A percentile compares a stretch with the other conserved stretches of the same genome.
phyloP scores from a whole-genome alignment of 2,888 invertebrate species.

The Muscina levida region DNA sequence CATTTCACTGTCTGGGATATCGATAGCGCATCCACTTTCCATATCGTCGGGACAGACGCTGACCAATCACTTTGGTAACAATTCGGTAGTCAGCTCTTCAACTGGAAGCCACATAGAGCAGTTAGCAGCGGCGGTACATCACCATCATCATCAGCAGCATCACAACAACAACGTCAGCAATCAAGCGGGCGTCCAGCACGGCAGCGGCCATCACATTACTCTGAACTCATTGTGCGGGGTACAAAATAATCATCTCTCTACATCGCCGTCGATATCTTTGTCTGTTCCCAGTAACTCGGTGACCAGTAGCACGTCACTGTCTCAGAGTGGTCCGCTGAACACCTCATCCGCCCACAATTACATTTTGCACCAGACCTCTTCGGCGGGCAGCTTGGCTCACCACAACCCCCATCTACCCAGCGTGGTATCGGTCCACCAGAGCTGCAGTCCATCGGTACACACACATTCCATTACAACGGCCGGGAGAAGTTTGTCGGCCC shows the following conservation, averaged over 20 bases:
- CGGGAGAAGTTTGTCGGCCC: constrained; percentile 42
- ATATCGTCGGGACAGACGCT: constrained; percentile 74
- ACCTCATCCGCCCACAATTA: constrained; percentile 57
- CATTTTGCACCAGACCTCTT: constrained; percentile 50
- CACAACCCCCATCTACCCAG: constrained; percentile 46
- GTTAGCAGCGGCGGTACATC: constrained; percentile 67
- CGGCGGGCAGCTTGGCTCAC: constrained; percentile 27
- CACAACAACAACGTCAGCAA: constrained; percentile 72
- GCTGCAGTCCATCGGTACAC: constrained; percentile 51
- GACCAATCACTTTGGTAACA: constrained; percentile 76
- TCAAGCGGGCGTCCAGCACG: constrained; percentile 60
- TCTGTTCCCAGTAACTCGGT: constrained; percentile 67
- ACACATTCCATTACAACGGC: constrained; percentile 45
- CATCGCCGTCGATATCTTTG: constrained; percentile 62
- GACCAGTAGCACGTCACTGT: constrained; percentile 65
- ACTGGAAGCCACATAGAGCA: constrained; percentile 68
- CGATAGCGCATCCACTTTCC: constrained; percentile 79
- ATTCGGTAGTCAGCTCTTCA: constrained; percentile 71
- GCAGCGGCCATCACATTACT: constrained; percentile 74
- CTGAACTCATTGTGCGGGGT: constrained; percentile 75
- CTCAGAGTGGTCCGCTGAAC: constrained; percentile 53
- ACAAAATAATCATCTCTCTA: constrained; percentile 65
- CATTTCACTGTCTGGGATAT: constrained; percentile 79
- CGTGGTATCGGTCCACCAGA: constrained; percentile 49
- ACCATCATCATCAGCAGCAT: constrained; percentile 71